These are phyloP conservation scores for Melanotaenia parkinsoni DNA, from an alignment of 2,797 vertebrate genomes.

Conservation along the genomic window DNA sequence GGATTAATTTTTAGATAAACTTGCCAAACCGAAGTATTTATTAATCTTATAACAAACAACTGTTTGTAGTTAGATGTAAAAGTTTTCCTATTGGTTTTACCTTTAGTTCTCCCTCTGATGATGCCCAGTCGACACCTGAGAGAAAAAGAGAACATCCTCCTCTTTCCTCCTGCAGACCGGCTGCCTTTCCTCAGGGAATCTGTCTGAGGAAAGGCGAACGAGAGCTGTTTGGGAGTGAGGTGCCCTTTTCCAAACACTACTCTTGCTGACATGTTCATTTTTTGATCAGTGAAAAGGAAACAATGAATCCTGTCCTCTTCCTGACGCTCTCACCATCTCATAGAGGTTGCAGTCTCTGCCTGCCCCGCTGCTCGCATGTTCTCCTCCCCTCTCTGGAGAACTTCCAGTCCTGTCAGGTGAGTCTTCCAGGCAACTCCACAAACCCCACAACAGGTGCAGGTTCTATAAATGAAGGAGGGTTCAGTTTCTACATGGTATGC, in stretches of 20 bases:
- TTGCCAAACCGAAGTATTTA: neutral
- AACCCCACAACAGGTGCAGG: constrained; percentile 14
- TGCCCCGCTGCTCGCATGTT: constrained; percentile 49
- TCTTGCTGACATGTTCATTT: constrained; percentile 71
- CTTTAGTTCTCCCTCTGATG: constrained; percentile 80
- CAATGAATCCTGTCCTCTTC: constrained; percentile 22
- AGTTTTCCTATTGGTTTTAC: constrained; percentile 44
- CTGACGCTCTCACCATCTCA: constrained; percentile 34
- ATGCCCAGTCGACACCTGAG: constrained; percentile 82
- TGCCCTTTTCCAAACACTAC: constrained; percentile 65
- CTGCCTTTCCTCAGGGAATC: constrained; percentile 69
- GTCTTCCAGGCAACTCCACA: constrained; percentile 16
- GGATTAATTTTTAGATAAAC: neutral
- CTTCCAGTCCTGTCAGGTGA: constrained; percentile 60
- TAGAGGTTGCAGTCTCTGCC: constrained; percentile 16
- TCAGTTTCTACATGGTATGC: constrained; percentile 6
- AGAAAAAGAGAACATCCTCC: constrained; percentile 82
- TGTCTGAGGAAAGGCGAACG: constrained; percentile 59
- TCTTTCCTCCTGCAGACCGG: constrained; percentile 67
- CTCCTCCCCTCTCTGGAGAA: constrained; percentile 55
- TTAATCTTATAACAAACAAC: neutral
- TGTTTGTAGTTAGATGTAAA: neutral
- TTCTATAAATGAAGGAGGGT: constrained; percentile 4
- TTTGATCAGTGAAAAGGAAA: constrained; percentile 38
- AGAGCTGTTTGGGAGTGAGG: constrained; percentile 68